Conservation (phyloP, 23 tunicate species). For the Clavelina lepadiformis region DNA sequence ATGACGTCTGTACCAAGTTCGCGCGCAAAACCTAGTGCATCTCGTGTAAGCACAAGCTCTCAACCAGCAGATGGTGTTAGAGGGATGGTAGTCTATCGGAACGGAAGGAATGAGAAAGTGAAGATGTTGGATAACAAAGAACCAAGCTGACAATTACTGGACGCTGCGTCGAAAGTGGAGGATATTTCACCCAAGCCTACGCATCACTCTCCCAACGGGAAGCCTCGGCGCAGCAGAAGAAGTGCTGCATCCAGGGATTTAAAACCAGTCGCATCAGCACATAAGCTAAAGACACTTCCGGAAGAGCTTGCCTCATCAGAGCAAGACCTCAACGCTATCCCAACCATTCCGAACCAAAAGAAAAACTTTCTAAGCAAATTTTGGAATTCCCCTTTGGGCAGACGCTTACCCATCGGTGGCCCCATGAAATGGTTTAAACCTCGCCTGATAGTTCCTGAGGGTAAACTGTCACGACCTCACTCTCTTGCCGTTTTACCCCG, state of each 20-base stretch:
- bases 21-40: too few relatives aligned
- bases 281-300: too few relatives aligned
- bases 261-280: too few relatives aligned
- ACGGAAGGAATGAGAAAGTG: conserved; percentile 60
- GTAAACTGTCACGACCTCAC: too few relatives aligned
- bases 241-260: too few relatives aligned
- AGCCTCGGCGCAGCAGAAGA: too few relatives aligned
- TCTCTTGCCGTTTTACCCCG: neutral
- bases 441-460: too few relatives aligned
- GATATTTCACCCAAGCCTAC: too few relatives aligned
- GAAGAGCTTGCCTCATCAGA: too few relatives aligned
- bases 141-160: conserved; percentile 47
- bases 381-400: conserved; percentile 75
- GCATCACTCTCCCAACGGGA: neutral
- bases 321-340: too few relatives aligned
- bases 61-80: neutral
- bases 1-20: too few relatives aligned
- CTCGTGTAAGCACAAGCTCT: neutral
- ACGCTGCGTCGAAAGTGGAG: conserved; percentile 1
- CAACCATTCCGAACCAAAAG: too few relatives aligned
- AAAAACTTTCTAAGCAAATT: conserved; percentile 39
- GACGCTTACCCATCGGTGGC: conserved; percentile 67
- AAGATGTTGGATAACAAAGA: conserved; percentile 32
- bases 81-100: conserved; percentile 64
- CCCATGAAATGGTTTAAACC: conserved; percentile 55